These are phyloP conservation scores for Ginglymostoma cirratum DNA, from an alignment of 2,113 vertebrate genomes.

Conservation along the genomic window DNA sequence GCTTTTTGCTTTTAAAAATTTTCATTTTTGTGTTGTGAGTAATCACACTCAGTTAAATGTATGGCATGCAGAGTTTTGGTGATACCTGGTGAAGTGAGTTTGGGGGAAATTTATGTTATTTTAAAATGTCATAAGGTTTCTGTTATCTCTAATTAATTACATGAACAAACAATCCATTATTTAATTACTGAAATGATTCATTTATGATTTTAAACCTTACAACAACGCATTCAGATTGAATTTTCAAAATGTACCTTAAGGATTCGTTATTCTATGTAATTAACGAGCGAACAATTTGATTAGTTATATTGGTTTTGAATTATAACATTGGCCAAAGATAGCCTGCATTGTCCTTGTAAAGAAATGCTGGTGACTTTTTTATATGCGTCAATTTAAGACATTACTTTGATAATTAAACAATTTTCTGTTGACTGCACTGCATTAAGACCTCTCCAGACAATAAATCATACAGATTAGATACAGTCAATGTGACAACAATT, in stretches of 20 bases:
- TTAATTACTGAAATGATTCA: neutral
- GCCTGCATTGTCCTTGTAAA: neutral
- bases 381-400: neutral
- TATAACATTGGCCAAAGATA: neutral
- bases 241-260: neutral
- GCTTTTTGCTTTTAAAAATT: no score
- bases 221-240: neutral
- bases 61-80: neutral
- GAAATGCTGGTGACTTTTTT: no score
- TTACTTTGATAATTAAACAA: neutral
- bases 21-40: neutral
- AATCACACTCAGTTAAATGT: neutral
- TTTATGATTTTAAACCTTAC: neutral
- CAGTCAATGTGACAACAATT: neutral
- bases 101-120: neutral
- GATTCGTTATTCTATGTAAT: neutral
- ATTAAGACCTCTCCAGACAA: neutral
- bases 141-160: neutral
- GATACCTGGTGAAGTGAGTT: neutral
- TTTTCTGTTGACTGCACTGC: neutral
- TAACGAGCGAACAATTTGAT: neutral
- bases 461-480: neutral
- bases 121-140: neutral
- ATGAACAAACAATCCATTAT: neutral
- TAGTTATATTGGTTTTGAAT: neutral